These are phyloP conservation scores for Mus spretus DNA, from an alignment of 2,797 vertebrate species.

Conservation along the genomic window DNA sequence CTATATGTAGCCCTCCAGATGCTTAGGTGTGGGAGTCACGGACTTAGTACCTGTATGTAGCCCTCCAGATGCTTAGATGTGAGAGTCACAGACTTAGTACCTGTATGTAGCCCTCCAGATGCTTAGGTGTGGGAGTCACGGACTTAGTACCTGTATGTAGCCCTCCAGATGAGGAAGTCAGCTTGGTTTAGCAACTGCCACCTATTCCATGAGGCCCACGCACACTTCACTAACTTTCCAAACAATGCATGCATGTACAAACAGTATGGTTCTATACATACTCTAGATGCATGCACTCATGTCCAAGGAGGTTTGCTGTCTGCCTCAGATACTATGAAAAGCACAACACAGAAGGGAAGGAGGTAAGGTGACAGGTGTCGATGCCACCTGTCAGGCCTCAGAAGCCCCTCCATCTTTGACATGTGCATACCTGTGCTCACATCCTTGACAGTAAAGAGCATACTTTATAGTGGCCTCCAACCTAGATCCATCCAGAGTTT, in stretches of 20 bases:
- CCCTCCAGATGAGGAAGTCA: not conserved
- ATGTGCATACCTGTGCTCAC: not conserved
- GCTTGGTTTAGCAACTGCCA: not conserved
- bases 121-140: not conserved
- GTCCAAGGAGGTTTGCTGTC: not conserved
- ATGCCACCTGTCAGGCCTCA: not conserved
- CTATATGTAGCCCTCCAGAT: not conserved
- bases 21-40: too few species aligned
- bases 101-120: too few species aligned
- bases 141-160: not conserved
- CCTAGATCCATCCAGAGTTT: not conserved
- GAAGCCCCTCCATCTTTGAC: not conserved
- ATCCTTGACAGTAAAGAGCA: slow-evolving; percentile 7
- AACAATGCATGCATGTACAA: not conserved
- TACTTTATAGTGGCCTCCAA: slow-evolving; percentile 4
- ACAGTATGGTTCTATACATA: not conserved
- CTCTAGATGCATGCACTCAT: too few species aligned
- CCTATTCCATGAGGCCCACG: not conserved
- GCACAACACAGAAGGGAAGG: not conserved
- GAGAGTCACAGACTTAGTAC: too few species aligned
- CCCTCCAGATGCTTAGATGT: too few species aligned
- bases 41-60: too few species aligned
- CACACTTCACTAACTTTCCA: not conserved
- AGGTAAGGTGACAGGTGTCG: not conserved
- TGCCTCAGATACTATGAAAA: not conserved